Base-by-base conservation (phyloP, 2,113 vertebrate genomes). In the Opisthocomus hoazin region DNA sequence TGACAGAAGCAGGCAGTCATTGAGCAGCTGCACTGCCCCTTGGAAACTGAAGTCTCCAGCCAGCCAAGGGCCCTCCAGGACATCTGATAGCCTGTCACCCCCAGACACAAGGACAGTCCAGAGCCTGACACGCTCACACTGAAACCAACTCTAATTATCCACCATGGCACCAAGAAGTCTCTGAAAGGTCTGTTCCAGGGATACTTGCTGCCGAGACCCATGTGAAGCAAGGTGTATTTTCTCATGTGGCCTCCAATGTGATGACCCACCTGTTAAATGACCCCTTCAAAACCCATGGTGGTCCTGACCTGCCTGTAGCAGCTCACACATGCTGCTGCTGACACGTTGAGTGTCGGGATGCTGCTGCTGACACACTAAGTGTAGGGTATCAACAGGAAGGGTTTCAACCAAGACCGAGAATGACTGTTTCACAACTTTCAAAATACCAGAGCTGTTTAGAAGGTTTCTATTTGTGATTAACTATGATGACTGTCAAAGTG, bases 261-360 rank as follows among this genome's bases (percentile, higher is more conserved):
- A 43, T 23, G 34, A 26, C 14, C 32, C 54, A 26, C 65, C 46
- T 66, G 8, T 53, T 45, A 68, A 79, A 76, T 22, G 20, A 43
- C 68, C 43, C 23, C 11, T 78, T 63, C 2, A 3, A 8, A 29
- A 68, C 11, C 8, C 48, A 2, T n/a, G 27, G 19, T 50, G 48
- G n/a, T 19, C 21, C 41, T 74, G 45, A 78, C 6, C n/a, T 84
- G 39, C 34, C 81, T 41, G 46, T 20, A 50, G 26, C 66, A 69
- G 23, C 23, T n/a, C 19, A 51, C 4, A 16, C 15, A 9, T 6
- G 22, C 58, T 71, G 50, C 61, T 60, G 22, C 6, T 34, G 26
- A 29, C 54, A 48, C 1, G 0, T 24, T 15, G 45, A 36, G 36
- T 32, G 27, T 19, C 1, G 0, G n/a, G 68, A 9, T 6, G 22